phyloP scores from a whole-genome alignment of 1,140 invertebrate species.

The Caligus rogercresseyi region DNA sequence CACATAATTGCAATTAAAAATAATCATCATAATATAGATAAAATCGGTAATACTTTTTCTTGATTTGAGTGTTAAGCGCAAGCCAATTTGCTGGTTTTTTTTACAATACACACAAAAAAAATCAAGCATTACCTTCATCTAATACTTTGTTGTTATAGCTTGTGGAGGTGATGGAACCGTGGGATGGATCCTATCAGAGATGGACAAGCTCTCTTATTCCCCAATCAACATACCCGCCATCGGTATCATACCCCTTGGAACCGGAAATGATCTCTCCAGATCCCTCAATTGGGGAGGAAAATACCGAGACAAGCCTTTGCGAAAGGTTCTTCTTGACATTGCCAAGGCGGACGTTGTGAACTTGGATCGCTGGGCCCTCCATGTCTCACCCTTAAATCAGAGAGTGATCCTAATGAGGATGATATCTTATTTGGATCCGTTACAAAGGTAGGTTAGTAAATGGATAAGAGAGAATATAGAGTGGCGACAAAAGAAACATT shows the following conservation, averaged over 20 bases:
- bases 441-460: not conserved
- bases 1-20: no score
- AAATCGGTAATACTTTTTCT: no score
- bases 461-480: no score
- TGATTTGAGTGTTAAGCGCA: no score
- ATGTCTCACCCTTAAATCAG: not conserved
- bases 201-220: constrained; percentile 6
- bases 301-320: constrained; percentile 14
- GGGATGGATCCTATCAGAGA: constrained; percentile 20
- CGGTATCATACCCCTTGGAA: constrained; percentile 18
- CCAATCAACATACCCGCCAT: not conserved
- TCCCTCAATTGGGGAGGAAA: constrained; percentile 18
- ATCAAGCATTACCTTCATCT: constrained; percentile 3
- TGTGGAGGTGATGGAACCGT: constrained; percentile 20
- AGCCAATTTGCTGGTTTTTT: no score
- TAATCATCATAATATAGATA: no score
- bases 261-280: constrained; percentile 17
- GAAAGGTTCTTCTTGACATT: constrained; percentile 14
- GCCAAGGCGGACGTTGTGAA: constrained; percentile 10
- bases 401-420: not conserved
- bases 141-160: constrained; percentile 8
- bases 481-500: no score
- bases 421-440: not conserved
- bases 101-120: no score
- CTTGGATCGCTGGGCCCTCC: constrained; percentile 13